Evolutionary conservation across 2,797 vertebrate genomes (phyloP).

Genomic region (Onychomys arenicola): DNA sequence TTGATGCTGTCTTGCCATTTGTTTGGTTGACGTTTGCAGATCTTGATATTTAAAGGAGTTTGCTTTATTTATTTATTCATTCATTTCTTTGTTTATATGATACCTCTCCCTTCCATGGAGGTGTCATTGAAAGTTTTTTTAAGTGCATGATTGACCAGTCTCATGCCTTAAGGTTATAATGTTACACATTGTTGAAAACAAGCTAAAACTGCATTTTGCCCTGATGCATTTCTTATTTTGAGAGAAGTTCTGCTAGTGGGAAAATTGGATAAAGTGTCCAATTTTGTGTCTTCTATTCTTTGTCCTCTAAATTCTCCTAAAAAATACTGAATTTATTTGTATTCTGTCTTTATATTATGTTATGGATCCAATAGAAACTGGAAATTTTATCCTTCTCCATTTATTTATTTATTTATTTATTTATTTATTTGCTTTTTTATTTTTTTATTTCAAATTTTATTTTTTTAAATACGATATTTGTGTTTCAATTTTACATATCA

Average conservation of each 20-base stretch:
- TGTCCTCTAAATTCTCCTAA: constrained; percentile 2
- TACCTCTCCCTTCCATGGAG: background rate
- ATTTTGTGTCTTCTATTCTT: constrained; percentile 20
- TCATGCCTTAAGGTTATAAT: background rate
- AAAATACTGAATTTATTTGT: background rate
- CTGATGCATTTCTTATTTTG: constrained; percentile 18
- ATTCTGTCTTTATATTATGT: background rate
- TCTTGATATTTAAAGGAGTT: background rate
- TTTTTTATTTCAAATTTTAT: no score
- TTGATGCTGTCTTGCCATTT: background rate
- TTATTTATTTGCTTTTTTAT: no score
- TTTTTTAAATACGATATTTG: no score
- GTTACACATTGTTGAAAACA: background rate
- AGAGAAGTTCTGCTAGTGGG: background rate
- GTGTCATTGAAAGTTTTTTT: background rate
- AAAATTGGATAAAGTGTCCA: constrained; percentile 29
- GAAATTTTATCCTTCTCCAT: background rate
- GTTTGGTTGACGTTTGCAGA: background rate
- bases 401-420: no score
- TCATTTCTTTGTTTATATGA: background rate
- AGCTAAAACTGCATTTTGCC: background rate
- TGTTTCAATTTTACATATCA: no score
- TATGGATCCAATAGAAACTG: constrained; percentile 21
- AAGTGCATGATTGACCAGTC: background rate
- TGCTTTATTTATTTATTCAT: background rate